Percentiles rank a stretch among this genome's conserved stretches.
phyloP scores from a whole-genome alignment of 2,888 invertebrate species.

The Anoplius nigerrimus region DNA sequence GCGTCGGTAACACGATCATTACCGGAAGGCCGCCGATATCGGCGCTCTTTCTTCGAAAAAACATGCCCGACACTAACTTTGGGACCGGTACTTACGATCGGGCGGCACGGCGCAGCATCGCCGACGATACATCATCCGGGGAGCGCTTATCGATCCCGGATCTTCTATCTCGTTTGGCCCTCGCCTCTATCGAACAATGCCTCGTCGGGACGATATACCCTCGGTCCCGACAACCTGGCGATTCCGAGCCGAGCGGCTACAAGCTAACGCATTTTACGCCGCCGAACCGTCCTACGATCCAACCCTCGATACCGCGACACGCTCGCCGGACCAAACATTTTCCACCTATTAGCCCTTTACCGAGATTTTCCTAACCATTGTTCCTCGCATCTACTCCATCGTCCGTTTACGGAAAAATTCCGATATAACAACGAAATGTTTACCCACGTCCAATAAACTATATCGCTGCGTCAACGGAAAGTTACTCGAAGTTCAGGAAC shows the following conservation, averaged over 20 bases:
- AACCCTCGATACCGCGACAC: not conserved
- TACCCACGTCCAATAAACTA: no score
- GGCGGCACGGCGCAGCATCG: constrained; percentile 58
- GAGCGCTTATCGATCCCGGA: constrained; percentile 59
- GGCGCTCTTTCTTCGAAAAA: no score
- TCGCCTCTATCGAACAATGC: constrained; percentile 58
- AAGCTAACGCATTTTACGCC: constrained; percentile 32
- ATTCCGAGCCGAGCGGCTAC: constrained; percentile 17
- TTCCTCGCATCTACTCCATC: no score
- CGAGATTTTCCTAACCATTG: not conserved
- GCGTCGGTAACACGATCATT: no score
- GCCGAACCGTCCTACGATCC: constrained; percentile 33
- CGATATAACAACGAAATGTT: no score
- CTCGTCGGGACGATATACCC: constrained; percentile 36
- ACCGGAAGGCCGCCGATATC: no score
- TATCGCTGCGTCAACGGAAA: no score
- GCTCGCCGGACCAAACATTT: not conserved
- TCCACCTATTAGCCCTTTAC: not conserved
- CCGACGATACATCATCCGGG: constrained; percentile 64
- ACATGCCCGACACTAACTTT: no score
- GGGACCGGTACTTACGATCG: constrained; percentile 53
- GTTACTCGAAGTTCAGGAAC: no score
- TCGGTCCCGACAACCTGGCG: constrained; percentile 20
- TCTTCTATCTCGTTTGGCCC: constrained; percentile 58
- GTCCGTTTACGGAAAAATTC: no score